Base-by-base conservation (phyloP, 2,113 vertebrate genomes). In the Chaetops frenatus region DNA sequence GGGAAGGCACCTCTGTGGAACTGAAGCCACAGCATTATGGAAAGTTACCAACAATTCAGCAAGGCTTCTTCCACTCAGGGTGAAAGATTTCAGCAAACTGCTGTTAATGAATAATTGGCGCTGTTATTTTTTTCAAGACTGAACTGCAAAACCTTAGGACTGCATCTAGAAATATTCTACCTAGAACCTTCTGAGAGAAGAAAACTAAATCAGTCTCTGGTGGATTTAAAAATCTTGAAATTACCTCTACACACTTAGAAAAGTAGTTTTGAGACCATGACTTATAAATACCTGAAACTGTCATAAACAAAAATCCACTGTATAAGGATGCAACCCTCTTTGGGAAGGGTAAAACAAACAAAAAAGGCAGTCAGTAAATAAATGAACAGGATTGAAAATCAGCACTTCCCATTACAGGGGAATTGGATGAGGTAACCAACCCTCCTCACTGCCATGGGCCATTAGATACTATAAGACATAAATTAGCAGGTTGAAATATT, bases 11-110 rank as follows among this genome's bases (percentile, higher is more conserved):
- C 73, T 47, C 71, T 62, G 22, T 1, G 33, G 87, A 58, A 67
- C 2, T 71, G 54, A 54, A 90, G 60, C n/a, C 80, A 91, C 36
- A 71, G 56, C 24, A 88, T 56, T 44, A 78, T 51, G 51, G 58
- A 87, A 91, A 85, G 51, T 61, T 85, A 77, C 48, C 69, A 88
- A 73, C 36, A 88, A 44, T 56, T 84, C 91, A 70, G 38, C 50
- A 71, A 77, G 20, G 72, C 17, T 64, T 73, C 80, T 71, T 81
- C 61, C 29, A 77, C 19, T 45, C 36, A 29, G 56, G 19, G 23
- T 50, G 25, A 51, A 72, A 90, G 44, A 56, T 31, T 61, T 61
- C 81, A 91, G 40, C 50, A 90, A 89, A 47, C 33, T n/a, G 54
- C 57, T 61, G 33, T 82, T 27, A 77, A 29, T 53, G 42, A 94